Percentiles rank a stretch among this genome's conserved stretches.
These are phyloP conservation scores for Enteromius argenteus DNA, from an alignment of 2,797 vertebrate species.

Conservation along the genomic window DNA sequence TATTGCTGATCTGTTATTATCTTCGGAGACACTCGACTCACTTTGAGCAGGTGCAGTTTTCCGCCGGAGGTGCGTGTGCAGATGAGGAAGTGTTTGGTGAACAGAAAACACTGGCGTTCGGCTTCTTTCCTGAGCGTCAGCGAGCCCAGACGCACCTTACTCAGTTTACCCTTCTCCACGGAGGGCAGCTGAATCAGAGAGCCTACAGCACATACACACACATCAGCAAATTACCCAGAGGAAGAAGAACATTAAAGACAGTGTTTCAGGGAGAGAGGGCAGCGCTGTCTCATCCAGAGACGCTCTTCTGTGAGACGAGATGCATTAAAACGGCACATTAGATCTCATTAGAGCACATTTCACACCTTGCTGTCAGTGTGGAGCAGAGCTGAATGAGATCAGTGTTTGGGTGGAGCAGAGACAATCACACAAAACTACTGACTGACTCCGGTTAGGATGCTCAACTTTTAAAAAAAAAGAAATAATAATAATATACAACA, in stretches of 20 bases:
- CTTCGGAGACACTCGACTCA: constrained; percentile 63
- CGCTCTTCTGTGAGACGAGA: background rate
- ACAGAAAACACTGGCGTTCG: constrained; percentile 95
- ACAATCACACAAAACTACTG: background rate
- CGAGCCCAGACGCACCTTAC: constrained; percentile 92
- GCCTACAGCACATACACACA: constrained; percentile 73
- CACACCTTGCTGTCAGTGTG: constrained; percentile 22
- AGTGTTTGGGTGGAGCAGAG: background rate
- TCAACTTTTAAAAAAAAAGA: background rate
- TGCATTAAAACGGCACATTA: constrained; percentile 10
- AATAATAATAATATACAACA: background rate
- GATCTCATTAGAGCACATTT: constrained; percentile 26
- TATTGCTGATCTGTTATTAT: background rate
- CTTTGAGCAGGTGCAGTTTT: constrained; percentile 95
- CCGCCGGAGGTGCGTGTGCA: constrained; percentile 96
- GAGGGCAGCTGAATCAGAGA: constrained; percentile 95
- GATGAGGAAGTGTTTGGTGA: constrained; percentile 96
- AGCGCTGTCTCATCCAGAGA: background rate
- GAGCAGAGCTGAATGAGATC: background rate
- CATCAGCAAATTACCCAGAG: background rate
- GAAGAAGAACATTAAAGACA: background rate
- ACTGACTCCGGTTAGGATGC: background rate
- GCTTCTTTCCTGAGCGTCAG: constrained; percentile 93
- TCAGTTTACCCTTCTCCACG: constrained; percentile 92
- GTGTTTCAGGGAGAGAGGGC: background rate